A percentile compares a stretch with the other conserved stretches of the same genome.
These are phyloP conservation scores for Clinocottus analis DNA, from an alignment of 2,113 vertebrate genomes.

Conservation along the genomic window DNA sequence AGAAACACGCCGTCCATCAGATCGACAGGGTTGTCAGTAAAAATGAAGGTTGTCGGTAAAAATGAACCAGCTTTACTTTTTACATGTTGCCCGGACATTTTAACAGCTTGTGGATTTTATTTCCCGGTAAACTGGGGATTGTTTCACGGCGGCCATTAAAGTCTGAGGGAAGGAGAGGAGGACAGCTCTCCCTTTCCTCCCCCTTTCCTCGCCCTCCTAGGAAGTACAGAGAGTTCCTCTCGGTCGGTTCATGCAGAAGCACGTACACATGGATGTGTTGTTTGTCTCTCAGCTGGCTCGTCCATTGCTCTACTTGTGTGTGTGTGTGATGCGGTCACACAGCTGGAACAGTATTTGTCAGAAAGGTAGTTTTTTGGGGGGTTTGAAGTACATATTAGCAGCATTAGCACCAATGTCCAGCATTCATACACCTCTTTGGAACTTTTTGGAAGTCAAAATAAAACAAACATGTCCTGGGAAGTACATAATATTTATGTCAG, in stretches of 20 bases:
- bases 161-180: not conserved
- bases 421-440: too few relatives aligned
- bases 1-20: not conserved
- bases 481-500: too few relatives aligned
- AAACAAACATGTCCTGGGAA: too few relatives aligned
- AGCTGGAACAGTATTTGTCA: too few relatives aligned
- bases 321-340: too few relatives aligned
- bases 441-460: too few relatives aligned
- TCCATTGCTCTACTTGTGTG: too few relatives aligned
- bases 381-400: too few relatives aligned
- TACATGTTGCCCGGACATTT: not conserved
- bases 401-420: too few relatives aligned
- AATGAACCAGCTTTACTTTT: not conserved
- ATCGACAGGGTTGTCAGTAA: not conserved
- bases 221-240: not conserved
- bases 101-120: not conserved
- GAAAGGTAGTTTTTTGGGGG: too few relatives aligned
- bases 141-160: not conserved
- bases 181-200: not conserved
- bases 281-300: too few relatives aligned
- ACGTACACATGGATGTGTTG: not conserved
- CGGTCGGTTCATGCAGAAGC: not conserved
- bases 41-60: not conserved
- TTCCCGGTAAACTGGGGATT: constrained; percentile 1
- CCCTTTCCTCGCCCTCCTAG: not conserved